Base-by-base conservation (phyloP, 2,797 vertebrate species). In the Chromobotia macracanthus region DNA sequence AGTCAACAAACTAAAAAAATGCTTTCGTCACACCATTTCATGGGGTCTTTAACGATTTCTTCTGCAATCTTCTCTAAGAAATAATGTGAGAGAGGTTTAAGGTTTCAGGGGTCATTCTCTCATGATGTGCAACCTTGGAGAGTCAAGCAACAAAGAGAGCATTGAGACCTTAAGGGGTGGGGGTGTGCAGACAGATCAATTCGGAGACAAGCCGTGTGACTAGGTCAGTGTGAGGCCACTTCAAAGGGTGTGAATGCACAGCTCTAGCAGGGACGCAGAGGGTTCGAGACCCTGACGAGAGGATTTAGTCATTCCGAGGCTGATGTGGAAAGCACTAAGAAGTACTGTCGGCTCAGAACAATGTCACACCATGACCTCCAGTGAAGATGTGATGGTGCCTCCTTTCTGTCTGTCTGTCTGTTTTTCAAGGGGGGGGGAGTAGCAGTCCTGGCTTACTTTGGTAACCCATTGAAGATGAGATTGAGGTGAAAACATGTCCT, bases 181-280 rank as follows among this genome's bases (percentile, higher is more conserved):
- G 87, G 71, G 15, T 63, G 2, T 89, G 88, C 84, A 89, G 88
- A 88, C 81, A 83, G 87, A 91, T 90, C 91, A 89, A 91, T 90
- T 89, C 87, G 84, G 88, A 88, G 89, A 90, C 88, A 89, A 88
- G 86, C 89, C 85, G 87, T 86, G 90, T 89, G 89, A 90, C 91
- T 88, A 85, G 88, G 88, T 87, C 70, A 70, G 86, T 87, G 87
- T 88, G 82, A 87, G 89, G 88, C 90, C 89, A 92, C 90, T 91
- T 94, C 90, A 93, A 92, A 92, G 92, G 88, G 87, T 89, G 90
- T 90, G 90, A 90, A 89, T 89, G 89, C 87, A 91, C 89, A 89
- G 87, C 87, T 83, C 90, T 91, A 91, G 90, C 87, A 89, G 90
- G 86, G 89, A 91, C 84, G 88, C 89, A 89, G 85, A 84, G 89